Evolutionary conservation across 2,888 invertebrate species (phyloP), one percentile per base, ranked within the genome.

Genomic region (Branchellion lobata): DNA sequence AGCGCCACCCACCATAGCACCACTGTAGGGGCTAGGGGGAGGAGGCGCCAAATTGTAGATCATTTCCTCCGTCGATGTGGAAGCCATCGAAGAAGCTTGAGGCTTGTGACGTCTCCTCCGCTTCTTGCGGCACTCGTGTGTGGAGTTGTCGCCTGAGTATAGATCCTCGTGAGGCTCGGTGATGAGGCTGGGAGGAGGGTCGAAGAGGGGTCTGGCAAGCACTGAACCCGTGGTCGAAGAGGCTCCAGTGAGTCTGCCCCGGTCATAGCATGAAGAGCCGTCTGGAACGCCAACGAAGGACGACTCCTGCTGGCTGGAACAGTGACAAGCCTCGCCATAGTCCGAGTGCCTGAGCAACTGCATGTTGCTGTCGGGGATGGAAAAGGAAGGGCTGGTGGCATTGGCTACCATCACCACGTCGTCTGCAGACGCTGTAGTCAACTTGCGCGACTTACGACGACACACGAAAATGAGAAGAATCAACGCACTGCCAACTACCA

Each of bases 111-210:
- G 57, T 24, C 8, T 24, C 21, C 24, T 36, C 90, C 87, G 93
- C 33, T n/a, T 72, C 53, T 57, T 47, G 21, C 5, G 21, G 34
- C 36, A 34, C 8, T n/a, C 40, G 24, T 11, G 34, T 14, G 69
- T 85, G 85, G 24, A 85, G 84, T 34, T n/a, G n/a, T n/a, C n/a
- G 85, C 85, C 78, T 80, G 84, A 85, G 80, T 83, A 82, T 77
- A 81, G 80, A 40, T 83, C 85, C 80, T 83, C 85, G 18, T 83
- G 24, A 3, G 2, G 73, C 71, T 87, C 87, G n/a, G 88, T 88
- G 21, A 94, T 94, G 0, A 95, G 95, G 86, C 92, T 93, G 1
- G 95, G 95, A 24, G 95, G 95, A 53, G 95, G 95, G 89, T 95
- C 95, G 53, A 94, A 77, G 1, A 51, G 34, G 47, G 74, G 51